A percentile compares a stretch with the other conserved stretches of the same genome.
Conservation (phyloP, 2,113 vertebrate species). For the Zapus hudsonius region DNA sequence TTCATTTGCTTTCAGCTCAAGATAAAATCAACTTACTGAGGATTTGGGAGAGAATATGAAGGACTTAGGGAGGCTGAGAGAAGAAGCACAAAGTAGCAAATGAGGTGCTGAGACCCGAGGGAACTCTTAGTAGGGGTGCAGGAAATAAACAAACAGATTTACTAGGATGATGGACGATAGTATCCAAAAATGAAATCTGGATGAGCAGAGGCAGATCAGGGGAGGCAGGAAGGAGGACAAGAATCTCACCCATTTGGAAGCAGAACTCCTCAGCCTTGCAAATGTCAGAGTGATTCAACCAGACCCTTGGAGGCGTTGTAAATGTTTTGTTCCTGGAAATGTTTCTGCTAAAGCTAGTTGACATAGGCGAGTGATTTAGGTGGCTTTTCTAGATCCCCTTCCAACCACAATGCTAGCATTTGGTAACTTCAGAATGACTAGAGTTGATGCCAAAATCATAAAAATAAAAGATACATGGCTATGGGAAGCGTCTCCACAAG, state of each 20-base stretch:
- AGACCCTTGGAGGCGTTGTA: not conserved
- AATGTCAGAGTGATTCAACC: conserved; percentile 31
- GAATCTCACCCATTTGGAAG: not conserved
- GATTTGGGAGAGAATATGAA: conserved; percentile 27
- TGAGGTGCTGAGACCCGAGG: not conserved
- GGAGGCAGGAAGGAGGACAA: not conserved
- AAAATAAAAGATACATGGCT: conserved; percentile 28
- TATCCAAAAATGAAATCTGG: not conserved
- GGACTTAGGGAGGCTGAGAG: not conserved
- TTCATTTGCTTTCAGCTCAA: conserved; percentile 18
- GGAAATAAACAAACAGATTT: not conserved
- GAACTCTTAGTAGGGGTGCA: not conserved
- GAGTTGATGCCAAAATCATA: conserved; percentile 34
- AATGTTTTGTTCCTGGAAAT: conserved; percentile 69
- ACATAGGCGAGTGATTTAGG: conserved; percentile 53
- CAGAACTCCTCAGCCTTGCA: conserved; percentile 3
- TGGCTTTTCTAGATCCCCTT: conserved; percentile 52
- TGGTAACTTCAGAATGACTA: conserved; percentile 55
- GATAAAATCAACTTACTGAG: not conserved
- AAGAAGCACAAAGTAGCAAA: conserved; percentile 37
- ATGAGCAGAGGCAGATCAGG: not conserved
- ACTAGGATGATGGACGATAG: conserved; percentile 29
- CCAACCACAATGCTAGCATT: conserved; percentile 56
- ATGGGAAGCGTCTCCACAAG: not conserved
- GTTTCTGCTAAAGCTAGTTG: conserved; percentile 52